A percentile compares a stretch with the other conserved stretches of the same genome.
These are phyloP conservation scores for Champsocephalus esox DNA, from an alignment of 2,797 vertebrate species.

Conservation along the genomic window DNA sequence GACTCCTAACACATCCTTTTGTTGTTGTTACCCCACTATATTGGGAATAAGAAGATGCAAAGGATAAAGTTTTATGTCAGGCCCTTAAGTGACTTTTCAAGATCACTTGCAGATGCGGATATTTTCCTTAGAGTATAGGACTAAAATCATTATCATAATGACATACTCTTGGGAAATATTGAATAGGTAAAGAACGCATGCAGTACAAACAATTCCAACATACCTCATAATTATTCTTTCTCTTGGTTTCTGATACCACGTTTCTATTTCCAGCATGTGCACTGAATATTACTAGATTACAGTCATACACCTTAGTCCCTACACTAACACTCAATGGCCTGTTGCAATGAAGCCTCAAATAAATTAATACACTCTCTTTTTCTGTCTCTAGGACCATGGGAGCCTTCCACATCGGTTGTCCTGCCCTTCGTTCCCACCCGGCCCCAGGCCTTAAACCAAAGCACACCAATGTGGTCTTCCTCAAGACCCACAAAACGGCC, in stretches of 20 bases:
- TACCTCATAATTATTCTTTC: neutral
- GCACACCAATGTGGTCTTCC: conserved; percentile 88
- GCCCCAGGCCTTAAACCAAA: conserved; percentile 76
- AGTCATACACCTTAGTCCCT: neutral
- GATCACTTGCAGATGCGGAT: neutral
- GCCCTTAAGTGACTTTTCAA: neutral
- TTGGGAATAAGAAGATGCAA: neutral
- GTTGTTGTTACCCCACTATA: neutral
- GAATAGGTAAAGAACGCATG: too few relatives aligned
- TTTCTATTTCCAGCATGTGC: conserved; percentile 4
- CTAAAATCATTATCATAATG: neutral
- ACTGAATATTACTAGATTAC: neutral
- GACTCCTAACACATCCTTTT: neutral
- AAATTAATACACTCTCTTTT: neutral
- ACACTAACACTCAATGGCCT: conserved; percentile 4
- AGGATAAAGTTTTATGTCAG: neutral
- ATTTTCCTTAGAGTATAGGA: neutral
- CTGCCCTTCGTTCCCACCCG: conserved; percentile 60
- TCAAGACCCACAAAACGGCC: conserved; percentile 93
- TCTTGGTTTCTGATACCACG: conserved; percentile 2
- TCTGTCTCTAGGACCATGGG: conserved; percentile 82
- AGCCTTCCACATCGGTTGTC: conserved; percentile 79
- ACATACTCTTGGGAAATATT: too few relatives aligned
- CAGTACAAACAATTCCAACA: neutral
- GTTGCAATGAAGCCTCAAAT: conserved; percentile 22